These are phyloP conservation scores for Indicator maculatus DNA, from an alignment of 2,113 vertebrate species.

Conservation along the genomic window DNA sequence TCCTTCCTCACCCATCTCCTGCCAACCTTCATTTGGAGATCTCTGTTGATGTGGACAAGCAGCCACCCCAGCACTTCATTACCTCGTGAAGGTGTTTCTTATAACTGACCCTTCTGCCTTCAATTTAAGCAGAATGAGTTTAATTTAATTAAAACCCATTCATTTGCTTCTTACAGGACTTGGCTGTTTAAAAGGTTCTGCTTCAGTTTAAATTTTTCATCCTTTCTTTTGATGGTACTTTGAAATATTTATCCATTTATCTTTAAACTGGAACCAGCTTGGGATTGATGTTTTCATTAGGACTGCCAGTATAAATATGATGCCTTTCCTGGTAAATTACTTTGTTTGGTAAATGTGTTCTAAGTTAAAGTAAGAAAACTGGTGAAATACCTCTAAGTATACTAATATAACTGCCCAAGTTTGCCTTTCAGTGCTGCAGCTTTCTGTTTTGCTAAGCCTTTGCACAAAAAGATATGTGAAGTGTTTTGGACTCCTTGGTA, in stretches of 20 bases:
- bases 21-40: not conserved
- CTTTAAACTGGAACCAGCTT: slow-evolving; percentile 11
- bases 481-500: not conserved
- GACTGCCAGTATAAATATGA: not conserved
- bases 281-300: slow-evolving; percentile 37
- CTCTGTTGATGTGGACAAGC: not conserved
- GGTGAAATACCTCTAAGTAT: not conserved
- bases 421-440: slow-evolving; percentile 26
- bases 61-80: not conserved
- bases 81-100: not conserved
- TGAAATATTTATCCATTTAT: not conserved
- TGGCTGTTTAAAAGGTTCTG: not conserved
- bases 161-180: not conserved
- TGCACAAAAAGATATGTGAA: not conserved
- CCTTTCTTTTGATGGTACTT: not conserved
- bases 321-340: not conserved
- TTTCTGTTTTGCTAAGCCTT: not conserved
- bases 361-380: not conserved
- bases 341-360: not conserved
- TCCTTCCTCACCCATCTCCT: not conserved
- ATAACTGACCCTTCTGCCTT: not conserved
- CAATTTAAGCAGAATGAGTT: not conserved
- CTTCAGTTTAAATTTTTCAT: not conserved
- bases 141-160: not conserved
- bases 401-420: not conserved